Base-by-base conservation (phyloP, 2,113 vertebrate genomes). In the Pygoscelis antarcticus region DNA sequence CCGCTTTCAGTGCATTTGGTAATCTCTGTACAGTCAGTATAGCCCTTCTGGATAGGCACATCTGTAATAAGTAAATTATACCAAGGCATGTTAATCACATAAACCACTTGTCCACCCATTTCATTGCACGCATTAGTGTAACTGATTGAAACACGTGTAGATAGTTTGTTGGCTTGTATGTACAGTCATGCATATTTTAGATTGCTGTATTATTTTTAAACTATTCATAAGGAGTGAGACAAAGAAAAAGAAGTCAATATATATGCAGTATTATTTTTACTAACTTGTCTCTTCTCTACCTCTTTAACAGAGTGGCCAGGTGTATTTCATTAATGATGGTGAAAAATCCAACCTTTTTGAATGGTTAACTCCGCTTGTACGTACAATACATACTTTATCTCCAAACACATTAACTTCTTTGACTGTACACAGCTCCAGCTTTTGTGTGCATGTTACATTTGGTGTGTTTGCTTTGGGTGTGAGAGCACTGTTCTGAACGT, bases 291-390 rank as follows among this genome's bases (percentile, higher is more conserved):
- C 49, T 91, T 88, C 54, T 74, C 32, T 42, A 4, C 72, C 65
- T 86, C 57, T 89, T 88, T 91, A 98, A 77, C 98, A 99, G 99
- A 99, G 98, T 42, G 99, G 99, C 61, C 99, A 99, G 96, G 98
- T 97, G 2, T 99, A 99, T 96, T 99, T 99, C 97, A 99, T 99
- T 91, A 99, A 99, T 4, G 99, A 99, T 2, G 99, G 99, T 0
- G 98, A 99, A 74, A 98, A 99, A 5, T 98, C 99, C 89, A 99
- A 99, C 96, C 96, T 99, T 85, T 99, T 99, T 62, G 99, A 99
- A 78, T 99, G 99, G 99, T 93, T 99, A 76, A 98, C 98, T 47
- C 99, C 99, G 4, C 95, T 99, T 97, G 99, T 99, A 98, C 68
- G 99, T 99, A 58, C 32, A 79, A 32, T 27, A 16, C 58, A 18